Base-by-base conservation (phyloP, 2,888 invertebrate genomes). In the Sthenelais limicola region DNA sequence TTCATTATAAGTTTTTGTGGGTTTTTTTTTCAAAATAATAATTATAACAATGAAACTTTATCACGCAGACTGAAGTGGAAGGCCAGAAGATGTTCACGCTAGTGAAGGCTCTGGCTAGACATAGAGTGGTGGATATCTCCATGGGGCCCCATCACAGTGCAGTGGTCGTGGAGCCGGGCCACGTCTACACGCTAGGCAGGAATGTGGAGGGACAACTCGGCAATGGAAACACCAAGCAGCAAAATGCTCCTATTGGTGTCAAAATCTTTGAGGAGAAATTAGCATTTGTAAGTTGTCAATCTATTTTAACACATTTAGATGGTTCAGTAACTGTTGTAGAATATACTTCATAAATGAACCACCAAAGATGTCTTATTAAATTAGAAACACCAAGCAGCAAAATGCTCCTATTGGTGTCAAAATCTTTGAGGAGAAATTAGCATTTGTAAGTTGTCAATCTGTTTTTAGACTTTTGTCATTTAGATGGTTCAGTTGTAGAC, bases 141-240 rank as follows among this genome's bases (percentile, higher is more conserved):
- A 89, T 93, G 82, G 92, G 92, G 0, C 84, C 86, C 9, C 88
- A 89, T 58, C 92, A 93, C 83, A 90, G 91, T 0, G 91, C 91
- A 5, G 89, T 92, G 52, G 87, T 92, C 4, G 90, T 92, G 0
- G 91, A 91, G 81, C 90, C 91, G 26, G 92, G 92, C 0, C 90
- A 90, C 80, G 90, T 92, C 12, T 89, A 91, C 73, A 91, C 92
- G 1, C 90, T 92, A 85, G 93, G 93, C 0, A 87, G 90, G n/a
- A 92, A 92, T 83, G 83, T 86, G 0, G 90, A 91, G 69, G 92
- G 91, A 3, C 92, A 93, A 82, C 88, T 92, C 0, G 92, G 92
- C 21, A 88, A 85, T 47, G 90, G 89, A 1, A 87, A 89, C 77
- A 82, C 84, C 15, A 87, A 88, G 72, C 81, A 84, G 18, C 81